phyloP scores from a whole-genome alignment of 2,888 invertebrate genomes.

The Macrosoma leucophasiata region DNA sequence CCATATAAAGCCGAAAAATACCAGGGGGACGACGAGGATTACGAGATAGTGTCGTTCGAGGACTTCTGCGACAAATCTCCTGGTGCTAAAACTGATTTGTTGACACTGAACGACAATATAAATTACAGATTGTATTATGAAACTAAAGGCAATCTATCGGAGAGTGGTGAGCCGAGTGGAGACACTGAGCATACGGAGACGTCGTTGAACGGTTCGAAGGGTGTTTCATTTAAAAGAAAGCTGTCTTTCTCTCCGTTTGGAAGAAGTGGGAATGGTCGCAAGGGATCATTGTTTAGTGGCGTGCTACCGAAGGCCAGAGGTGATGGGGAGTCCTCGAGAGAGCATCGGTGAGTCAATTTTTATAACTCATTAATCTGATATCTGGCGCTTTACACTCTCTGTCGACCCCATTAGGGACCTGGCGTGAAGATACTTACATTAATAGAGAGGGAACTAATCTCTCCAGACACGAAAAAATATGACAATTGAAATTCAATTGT shows the following conservation, averaged over 20 bases:
- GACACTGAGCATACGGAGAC: conserved; percentile 55
- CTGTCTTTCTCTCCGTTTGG: conserved; percentile 59
- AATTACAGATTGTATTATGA: conserved; percentile 70
- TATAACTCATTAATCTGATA: not conserved
- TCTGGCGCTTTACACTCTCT: too few relatives aligned
- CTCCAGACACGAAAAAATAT: too few relatives aligned
- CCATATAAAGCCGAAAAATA: conserved; percentile 62
- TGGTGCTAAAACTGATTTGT: conserved; percentile 69
- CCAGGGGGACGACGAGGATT: conserved; percentile 58
- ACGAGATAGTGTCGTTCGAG: conserved; percentile 76
- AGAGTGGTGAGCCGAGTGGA: conserved; percentile 47
- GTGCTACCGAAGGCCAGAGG: conserved; percentile 50
- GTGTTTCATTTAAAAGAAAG: conserved; percentile 47
- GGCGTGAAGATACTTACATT: too few relatives aligned
- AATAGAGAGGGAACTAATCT: not conserved
- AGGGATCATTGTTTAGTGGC: conserved; percentile 51
- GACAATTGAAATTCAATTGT: too few relatives aligned
- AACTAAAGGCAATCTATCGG: conserved; percentile 40
- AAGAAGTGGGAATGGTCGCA: conserved; percentile 40
- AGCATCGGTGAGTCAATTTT: conserved; percentile 50
- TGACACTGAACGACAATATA: conserved; percentile 70
- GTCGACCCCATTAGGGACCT: too few relatives aligned
- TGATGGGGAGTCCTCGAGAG: conserved; percentile 49
- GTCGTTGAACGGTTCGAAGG: conserved; percentile 53
- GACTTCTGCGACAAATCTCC: conserved; percentile 76